Evolutionary conservation across 2,797 vertebrate genomes (phyloP).

Genomic region (Rhabdomys pumilio): DNA sequence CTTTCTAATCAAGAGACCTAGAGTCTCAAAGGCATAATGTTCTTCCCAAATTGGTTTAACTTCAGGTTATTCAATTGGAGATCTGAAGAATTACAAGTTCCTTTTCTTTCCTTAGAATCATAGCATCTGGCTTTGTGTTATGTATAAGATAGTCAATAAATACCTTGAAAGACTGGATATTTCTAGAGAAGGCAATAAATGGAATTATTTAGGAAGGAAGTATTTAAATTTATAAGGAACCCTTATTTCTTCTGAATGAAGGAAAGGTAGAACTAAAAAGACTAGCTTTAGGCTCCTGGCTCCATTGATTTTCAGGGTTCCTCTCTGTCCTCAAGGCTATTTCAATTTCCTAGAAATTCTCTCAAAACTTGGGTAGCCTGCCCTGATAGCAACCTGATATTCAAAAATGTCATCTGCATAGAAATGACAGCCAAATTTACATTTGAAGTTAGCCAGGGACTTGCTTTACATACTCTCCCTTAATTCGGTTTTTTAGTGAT

Average conservation of each 20-base stretch:
- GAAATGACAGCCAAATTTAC: not conserved
- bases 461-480: not conserved
- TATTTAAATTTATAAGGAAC: conserved; percentile 63
- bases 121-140: conserved; percentile 67
- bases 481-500: not conserved
- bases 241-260: conserved; percentile 55
- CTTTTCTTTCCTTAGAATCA: conserved; percentile 68
- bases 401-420: not conserved
- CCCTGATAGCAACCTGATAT: not conserved
- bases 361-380: not conserved
- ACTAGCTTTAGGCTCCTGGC: not conserved
- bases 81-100: conserved; percentile 71
- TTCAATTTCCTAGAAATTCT: not conserved
- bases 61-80: conserved; percentile 76
- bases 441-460: not conserved
- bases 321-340: not conserved
- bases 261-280: conserved; percentile 43
- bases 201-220: conserved; percentile 45
- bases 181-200: conserved; percentile 55
- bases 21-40: conserved; percentile 76
- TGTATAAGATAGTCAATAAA: conserved; percentile 47
- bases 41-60: conserved; percentile 76
- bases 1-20: conserved; percentile 78
- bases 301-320: not conserved
- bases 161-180: conserved; percentile 57